These are phyloP conservation scores for Crambe crambe DNA, from an alignment of 37 sponge, comb jelly and placozoan genomes.

Conservation along the genomic window DNA sequence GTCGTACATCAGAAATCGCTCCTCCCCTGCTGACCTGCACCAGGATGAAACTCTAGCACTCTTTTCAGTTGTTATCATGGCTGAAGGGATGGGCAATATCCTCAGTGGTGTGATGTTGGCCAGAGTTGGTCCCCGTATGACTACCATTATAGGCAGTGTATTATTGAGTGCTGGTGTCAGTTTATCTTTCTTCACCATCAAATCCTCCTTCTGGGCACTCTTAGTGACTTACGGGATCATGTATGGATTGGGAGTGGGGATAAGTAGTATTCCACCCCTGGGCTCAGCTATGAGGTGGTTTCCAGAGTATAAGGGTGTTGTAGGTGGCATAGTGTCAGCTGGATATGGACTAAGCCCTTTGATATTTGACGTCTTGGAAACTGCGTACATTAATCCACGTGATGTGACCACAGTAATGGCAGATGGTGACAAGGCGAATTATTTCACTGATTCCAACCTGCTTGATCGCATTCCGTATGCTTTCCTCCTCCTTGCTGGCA, in stretches of 20 bases:
- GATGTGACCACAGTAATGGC: neutral
- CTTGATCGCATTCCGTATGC: constrained; percentile 60
- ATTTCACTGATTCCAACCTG: constrained; percentile 48
- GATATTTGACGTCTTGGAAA: constrained; percentile 63
- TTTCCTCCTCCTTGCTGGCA: constrained; percentile 72
- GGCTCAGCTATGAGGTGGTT: constrained; percentile 80
- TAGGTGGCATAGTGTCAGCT: constrained; percentile 74
- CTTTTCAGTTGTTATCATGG: constrained; percentile 41
- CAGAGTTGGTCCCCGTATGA: constrained; percentile 69
- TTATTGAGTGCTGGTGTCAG: constrained; percentile 51
- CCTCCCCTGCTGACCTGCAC: constrained; percentile 36
- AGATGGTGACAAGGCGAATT: neutral
- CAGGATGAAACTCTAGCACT: constrained; percentile 36
- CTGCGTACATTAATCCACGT: constrained; percentile 76
- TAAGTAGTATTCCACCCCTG: constrained; percentile 69
- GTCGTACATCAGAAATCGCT: constrained; percentile 70
- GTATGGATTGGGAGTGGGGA: constrained; percentile 77
- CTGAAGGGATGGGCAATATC: constrained; percentile 61
- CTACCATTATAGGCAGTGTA: constrained; percentile 68
- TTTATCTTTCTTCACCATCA: constrained; percentile 48
- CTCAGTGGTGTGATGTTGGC: constrained; percentile 70
- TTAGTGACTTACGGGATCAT: constrained; percentile 78
- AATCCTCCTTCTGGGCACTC: constrained; percentile 63
- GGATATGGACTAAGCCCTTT: constrained; percentile 82
- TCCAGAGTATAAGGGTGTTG: constrained; percentile 78